phyloP scores from a whole-genome alignment of 2,888 invertebrate species.

The Macroteleia sp. region DNA sequence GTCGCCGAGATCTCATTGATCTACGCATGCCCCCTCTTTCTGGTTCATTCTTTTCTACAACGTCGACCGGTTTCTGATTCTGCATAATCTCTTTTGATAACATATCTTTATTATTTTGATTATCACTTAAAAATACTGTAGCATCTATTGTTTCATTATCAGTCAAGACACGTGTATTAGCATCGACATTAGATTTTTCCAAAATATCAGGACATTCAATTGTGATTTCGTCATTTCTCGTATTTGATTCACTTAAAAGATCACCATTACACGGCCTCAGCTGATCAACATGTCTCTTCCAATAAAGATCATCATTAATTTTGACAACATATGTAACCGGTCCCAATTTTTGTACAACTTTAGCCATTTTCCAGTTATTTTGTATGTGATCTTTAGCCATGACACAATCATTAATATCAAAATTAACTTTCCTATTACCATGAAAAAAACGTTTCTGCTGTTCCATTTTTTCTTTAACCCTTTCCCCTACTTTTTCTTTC shows the following conservation, averaged over 20 bases:
- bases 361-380: constrained; percentile 22
- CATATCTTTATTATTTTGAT: too few relatives aligned
- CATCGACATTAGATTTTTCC: too few relatives aligned
- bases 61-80: too few relatives aligned
- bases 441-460: constrained; percentile 26
- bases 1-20: too few relatives aligned
- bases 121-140: too few relatives aligned
- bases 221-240: not conserved
- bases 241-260: too few relatives aligned
- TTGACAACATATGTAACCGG: constrained; percentile 39
- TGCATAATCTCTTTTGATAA: too few relatives aligned
- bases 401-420: constrained; percentile 5
- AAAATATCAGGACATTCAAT: too few relatives aligned
- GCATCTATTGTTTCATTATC: too few relatives aligned
- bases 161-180: too few relatives aligned
- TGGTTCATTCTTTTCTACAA: too few relatives aligned
- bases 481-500: not conserved
- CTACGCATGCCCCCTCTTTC: too few relatives aligned
- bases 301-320: constrained; percentile 5
- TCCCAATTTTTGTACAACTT: constrained; percentile 16
- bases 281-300: constrained; percentile 57
- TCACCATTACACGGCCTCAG: constrained; percentile 17
- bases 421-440: constrained; percentile 34
- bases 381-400: constrained; percentile 42
- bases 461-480: not conserved